Evolutionary conservation across 2,888 invertebrate species (phyloP).

Genomic region (Automeris io): DNA sequence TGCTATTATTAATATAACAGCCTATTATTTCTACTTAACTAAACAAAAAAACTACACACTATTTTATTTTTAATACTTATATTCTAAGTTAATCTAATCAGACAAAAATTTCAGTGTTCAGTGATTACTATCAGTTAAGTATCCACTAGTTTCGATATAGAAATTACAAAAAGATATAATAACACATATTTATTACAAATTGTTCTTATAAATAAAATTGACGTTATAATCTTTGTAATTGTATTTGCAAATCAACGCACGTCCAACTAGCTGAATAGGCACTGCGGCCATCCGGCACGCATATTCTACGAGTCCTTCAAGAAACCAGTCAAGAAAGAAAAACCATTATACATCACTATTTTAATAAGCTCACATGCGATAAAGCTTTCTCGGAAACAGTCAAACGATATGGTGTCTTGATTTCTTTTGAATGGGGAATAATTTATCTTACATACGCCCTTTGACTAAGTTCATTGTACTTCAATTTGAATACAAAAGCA

Average conservation of each 20-base stretch:
- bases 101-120: too few relatives aligned
- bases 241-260: constrained; percentile 36
- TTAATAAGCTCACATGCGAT: constrained; percentile 20
- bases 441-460: constrained; percentile 10
- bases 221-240: constrained; percentile 6
- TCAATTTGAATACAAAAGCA: constrained; percentile 6
- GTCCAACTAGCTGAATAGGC: constrained; percentile 27
- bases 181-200: too few relatives aligned
- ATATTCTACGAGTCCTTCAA: constrained; percentile 30
- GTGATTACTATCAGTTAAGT: too few relatives aligned
- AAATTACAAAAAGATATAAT: too few relatives aligned
- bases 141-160: too few relatives aligned
- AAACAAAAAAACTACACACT: too few relatives aligned
- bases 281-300: constrained; percentile 37
- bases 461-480: constrained; percentile 20
- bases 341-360: constrained; percentile 11
- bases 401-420: neutral
- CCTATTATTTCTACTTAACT: too few relatives aligned
- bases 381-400: neutral
- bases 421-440: constrained; percentile 1
- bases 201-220: neutral
- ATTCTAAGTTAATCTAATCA: neutral
- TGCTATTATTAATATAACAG: too few relatives aligned
- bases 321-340: constrained; percentile 31
- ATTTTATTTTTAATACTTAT: too few relatives aligned